These are phyloP conservation scores for Oryzias woworae DNA, from an alignment of 2,113 vertebrate genomes.

Conservation along the genomic window DNA sequence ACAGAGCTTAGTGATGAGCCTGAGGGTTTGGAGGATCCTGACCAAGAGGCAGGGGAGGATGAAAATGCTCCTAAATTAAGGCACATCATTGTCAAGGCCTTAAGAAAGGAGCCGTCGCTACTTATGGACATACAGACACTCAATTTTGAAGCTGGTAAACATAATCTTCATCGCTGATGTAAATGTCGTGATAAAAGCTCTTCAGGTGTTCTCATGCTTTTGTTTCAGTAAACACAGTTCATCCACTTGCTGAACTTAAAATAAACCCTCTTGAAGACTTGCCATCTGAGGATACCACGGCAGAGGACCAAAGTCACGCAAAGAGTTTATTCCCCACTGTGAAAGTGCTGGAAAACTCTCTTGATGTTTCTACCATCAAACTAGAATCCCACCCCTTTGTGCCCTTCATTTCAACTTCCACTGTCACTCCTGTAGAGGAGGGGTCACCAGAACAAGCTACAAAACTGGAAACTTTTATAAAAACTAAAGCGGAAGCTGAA, in stretches of 20 bases:
- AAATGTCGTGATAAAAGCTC: neutral
- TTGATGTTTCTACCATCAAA: constrained; percentile 30
- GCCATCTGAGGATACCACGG: neutral
- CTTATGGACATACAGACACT: constrained; percentile 82
- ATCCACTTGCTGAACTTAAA: constrained; percentile 39
- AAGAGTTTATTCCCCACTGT: constrained; percentile 46
- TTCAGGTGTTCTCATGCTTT: constrained; percentile 4
- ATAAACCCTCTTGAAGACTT: constrained; percentile 17
- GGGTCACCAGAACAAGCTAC: constrained; percentile 13
- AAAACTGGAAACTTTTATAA: constrained; percentile 16
- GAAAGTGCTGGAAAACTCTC: constrained; percentile 33
- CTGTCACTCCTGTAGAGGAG: constrained; percentile 22
- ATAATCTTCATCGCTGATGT: neutral
- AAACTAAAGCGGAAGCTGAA: constrained; percentile 15
- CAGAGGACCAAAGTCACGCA: constrained; percentile 6
- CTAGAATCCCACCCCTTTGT: constrained; percentile 45
- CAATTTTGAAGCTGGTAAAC: constrained; percentile 76
- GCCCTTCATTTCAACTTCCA: constrained; percentile 45
- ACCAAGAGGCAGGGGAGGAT: constrained; percentile 38
- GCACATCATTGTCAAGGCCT: constrained; percentile 81
- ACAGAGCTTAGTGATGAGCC: constrained; percentile 50
- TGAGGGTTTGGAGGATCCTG: constrained; percentile 74
- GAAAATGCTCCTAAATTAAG: constrained; percentile 78
- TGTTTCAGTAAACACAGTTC: constrained; percentile 57
- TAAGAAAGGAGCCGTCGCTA: constrained; percentile 81